These are phyloP conservation scores for Panthera leo DNA, from an alignment of 2,113 vertebrate species.

Conservation along the genomic window DNA sequence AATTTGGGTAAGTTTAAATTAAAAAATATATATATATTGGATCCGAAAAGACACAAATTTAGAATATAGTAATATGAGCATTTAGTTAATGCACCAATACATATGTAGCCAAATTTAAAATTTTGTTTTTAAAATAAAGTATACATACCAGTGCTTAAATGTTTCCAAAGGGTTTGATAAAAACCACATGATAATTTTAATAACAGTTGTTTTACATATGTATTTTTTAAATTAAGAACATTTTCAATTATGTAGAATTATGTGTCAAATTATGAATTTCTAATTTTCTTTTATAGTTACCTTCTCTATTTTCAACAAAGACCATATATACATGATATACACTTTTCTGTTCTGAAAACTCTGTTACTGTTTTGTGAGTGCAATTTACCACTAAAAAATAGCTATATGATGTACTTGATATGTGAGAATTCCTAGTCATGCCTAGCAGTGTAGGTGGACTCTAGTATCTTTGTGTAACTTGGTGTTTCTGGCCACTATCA, in stretches of 20 bases:
- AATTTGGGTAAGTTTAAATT: not conserved
- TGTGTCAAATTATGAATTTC: not conserved
- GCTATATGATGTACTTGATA: not conserved
- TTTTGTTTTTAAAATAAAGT: constrained; percentile 37
- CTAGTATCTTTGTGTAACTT: not conserved
- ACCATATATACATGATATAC: not conserved
- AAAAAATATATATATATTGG: not conserved
- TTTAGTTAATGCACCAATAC: not conserved
- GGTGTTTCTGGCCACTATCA: not conserved
- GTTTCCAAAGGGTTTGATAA: not conserved
- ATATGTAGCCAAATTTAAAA: not conserved
- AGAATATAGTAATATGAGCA: not conserved
- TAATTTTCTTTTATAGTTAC: constrained; percentile 25
- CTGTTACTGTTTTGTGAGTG: not conserved
- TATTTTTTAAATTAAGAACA: constrained; percentile 5
- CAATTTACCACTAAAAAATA: not conserved
- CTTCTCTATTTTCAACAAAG: constrained; percentile 34
- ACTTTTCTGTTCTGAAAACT: constrained; percentile 25
- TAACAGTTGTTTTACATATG: not conserved
- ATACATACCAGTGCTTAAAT: not conserved
- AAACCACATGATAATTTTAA: not conserved
- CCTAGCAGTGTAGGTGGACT: not conserved
- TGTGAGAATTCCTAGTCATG: not conserved
- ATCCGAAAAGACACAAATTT: not conserved
- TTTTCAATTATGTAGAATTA: constrained; percentile 12